phyloP scores from a whole-genome alignment of 2,797 vertebrate genomes.

The Erithacus rubecula region DNA sequence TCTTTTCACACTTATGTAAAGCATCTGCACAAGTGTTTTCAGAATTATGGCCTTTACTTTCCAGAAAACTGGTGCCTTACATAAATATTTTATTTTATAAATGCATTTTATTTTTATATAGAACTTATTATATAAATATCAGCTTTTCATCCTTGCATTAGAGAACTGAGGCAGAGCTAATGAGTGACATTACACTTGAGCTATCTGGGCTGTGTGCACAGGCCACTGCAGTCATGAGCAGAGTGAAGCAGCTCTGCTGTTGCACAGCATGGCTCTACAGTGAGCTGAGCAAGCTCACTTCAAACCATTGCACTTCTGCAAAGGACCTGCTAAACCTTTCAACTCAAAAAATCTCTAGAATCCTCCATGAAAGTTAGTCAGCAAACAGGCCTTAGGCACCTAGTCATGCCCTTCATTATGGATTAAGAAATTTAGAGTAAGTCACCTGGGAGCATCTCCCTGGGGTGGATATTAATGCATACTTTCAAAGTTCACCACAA shows the following conservation, averaged over 20 bases:
- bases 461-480: not conserved
- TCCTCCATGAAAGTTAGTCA: not conserved
- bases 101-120: not conserved
- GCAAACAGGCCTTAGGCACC: not conserved
- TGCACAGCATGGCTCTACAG: not conserved
- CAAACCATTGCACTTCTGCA: not conserved
- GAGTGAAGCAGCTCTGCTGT: not conserved
- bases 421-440: too few species aligned
- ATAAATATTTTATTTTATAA: not conserved
- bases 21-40: not conserved
- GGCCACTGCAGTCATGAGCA: not conserved
- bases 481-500: not conserved
- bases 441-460: not conserved
- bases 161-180: not conserved
- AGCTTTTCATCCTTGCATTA: not conserved
- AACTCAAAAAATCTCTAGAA: not conserved
- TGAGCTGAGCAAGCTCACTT: not conserved
- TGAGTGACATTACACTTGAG: not conserved
- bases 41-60: not conserved
- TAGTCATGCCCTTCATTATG: too few species aligned
- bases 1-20: not conserved
- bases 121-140: not conserved
- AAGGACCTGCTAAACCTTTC: not conserved
- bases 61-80: not conserved
- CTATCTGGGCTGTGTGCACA: not conserved